Conservation (phyloP, 2,113 vertebrate genomes). For the Daphoenositta chrysoptera region DNA sequence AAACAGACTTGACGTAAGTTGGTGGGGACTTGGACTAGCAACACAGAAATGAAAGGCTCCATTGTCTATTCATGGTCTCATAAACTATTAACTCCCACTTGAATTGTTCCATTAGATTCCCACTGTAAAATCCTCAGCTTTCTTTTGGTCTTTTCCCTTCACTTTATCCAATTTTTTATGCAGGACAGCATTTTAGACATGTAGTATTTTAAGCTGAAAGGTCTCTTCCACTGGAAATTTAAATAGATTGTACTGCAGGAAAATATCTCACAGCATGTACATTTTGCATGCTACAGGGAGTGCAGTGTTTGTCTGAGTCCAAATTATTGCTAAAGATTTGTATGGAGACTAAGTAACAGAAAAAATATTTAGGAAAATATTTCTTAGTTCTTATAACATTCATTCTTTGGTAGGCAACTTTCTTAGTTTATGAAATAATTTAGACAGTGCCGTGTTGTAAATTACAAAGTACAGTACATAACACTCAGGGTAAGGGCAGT, state of each 20-base stretch:
- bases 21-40: neutral
- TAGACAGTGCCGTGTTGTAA: slow-evolving; percentile 21
- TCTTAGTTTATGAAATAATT: slow-evolving; percentile 23
- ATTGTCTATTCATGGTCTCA: slow-evolving; percentile 4
- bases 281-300: neutral
- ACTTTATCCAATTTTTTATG: neutral
- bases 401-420: slow-evolving; percentile 23
- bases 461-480: slow-evolving; percentile 40
- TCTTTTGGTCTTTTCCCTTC: neutral
- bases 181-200: neutral
- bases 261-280: neutral
- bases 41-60: neutral
- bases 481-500: slow-evolving; percentile 10
- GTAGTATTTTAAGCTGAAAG: neutral
- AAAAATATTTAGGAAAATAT: slow-evolving; percentile 35
- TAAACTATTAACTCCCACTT: neutral
- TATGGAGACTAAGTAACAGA: neutral
- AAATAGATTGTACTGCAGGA: neutral
- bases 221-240: neutral
- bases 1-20: neutral
- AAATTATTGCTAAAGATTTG: slow-evolving; percentile 1
- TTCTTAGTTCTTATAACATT: slow-evolving; percentile 13
- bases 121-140: neutral
- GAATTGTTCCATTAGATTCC: neutral
- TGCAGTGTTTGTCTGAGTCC: neutral